These are phyloP conservation scores for Falco berigora DNA, from an alignment of 2,797 vertebrate genomes.

Conservation along the genomic window DNA sequence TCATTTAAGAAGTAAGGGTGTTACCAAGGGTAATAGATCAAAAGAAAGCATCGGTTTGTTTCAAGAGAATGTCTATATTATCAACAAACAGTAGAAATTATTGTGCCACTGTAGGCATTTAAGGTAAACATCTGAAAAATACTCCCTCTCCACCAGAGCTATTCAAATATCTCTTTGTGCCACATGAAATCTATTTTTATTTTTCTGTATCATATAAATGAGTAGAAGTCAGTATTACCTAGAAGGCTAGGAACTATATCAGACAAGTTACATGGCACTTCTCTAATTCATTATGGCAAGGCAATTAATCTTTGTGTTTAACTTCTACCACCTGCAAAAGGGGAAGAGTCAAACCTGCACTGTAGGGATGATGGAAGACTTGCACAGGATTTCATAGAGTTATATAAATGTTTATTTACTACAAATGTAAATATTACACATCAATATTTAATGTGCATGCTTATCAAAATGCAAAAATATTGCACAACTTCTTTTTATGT, in stretches of 20 bases:
- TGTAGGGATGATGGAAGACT: no score
- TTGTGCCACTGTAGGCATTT: not conserved
- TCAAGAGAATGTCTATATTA: not conserved
- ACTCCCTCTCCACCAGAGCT: not conserved
- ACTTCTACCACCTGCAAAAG: not conserved
- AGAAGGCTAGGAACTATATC: not conserved
- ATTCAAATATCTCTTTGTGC: not conserved
- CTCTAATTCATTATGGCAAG: not conserved
- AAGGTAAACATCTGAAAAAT: not conserved
- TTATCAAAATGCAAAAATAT: not conserved
- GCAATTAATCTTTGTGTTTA: not conserved
- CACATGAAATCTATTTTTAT: not conserved
- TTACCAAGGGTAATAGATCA: not conserved
- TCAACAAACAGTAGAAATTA: not conserved
- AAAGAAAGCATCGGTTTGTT: not conserved
- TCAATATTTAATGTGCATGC: not conserved
- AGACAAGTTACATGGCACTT: not conserved
- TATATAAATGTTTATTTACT: not conserved
- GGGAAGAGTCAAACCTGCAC: not conserved
- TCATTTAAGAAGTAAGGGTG: not conserved
- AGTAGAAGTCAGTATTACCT: not conserved
- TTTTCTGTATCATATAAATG: accelerated
- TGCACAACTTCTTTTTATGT: not conserved
- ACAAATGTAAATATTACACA: not conserved
- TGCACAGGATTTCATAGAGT: not conserved